Evolutionary conservation across 2,113 vertebrate genomes (phyloP), one percentile per base, ranked within the genome.

Genomic region (Embiotoca jacksoni): DNA sequence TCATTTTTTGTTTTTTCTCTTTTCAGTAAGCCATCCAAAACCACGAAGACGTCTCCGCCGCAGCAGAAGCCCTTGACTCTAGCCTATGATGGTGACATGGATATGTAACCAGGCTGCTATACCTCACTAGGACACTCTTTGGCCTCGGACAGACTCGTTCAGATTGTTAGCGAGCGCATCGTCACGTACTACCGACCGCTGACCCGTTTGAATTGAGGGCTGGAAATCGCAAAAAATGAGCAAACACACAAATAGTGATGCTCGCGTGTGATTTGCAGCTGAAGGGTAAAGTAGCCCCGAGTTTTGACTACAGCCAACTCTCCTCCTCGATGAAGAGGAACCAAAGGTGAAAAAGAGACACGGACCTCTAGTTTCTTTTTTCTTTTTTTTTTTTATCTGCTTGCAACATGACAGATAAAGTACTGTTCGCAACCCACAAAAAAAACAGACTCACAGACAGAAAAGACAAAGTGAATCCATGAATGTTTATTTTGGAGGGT

Each of bases 41-140:
- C 93, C 80, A 95, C 95, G 76, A 96, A 96, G 88, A 95, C 94
- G 65, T 82, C 95, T 84, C 92, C 95, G 81, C 97, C 96, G 0
- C 97, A 96, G 15, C 98, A 98, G 94, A 99, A 99, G 92, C 97
- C 97, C 84, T 92, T 99, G 82, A 96, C 98, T 84, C 94, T 99
- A 92, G 97, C 96, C 80, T 99, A 99, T 1, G 98, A 99, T 4
- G 97, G 97, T 82, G 97, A 99, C 80, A 88, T 96, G 90, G 98
- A 99, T 84, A 99, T 99, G 98, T 99, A 94, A 97, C 83, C 74
- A 72, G 50, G 37, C 55, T 72, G 80, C 70, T 68, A 41, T 75
- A 87, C 82, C 78, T 82, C 84, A 76, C 52, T 47, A 69, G 54
- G 75, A 80, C 67, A 52, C 16, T 9, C 71, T 65, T 23, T 13